These are phyloP conservation scores for Araneus ventricosus DNA, from an alignment of 1,140 invertebrate genomes.

Conservation along the genomic window DNA sequence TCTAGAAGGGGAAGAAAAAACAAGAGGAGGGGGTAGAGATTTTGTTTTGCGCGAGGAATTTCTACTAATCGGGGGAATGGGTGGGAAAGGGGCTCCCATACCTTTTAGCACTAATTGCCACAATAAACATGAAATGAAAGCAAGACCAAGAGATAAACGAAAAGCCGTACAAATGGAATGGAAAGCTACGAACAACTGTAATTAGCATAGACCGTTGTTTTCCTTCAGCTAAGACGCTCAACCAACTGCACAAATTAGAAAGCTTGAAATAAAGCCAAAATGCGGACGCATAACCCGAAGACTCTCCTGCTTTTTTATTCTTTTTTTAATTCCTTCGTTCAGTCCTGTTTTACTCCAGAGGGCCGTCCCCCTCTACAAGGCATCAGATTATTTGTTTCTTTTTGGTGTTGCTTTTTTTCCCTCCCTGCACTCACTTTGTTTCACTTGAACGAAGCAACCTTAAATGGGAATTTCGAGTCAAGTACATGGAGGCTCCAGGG, in stretches of 20 bases:
- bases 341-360: constrained; percentile 71
- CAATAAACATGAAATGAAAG: constrained; percentile 75
- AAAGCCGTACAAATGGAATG: constrained; percentile 72
- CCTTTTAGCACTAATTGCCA: constrained; percentile 75
- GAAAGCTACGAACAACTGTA: constrained; percentile 73
- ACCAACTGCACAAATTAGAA: constrained; percentile 74
- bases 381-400: constrained; percentile 62
- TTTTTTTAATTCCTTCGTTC: constrained; percentile 72
- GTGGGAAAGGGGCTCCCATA: constrained; percentile 60
- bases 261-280: constrained; percentile 75
- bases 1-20: constrained; percentile 54
- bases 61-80: constrained; percentile 72
- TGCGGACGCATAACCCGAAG: constrained; percentile 69
- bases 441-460: constrained; percentile 65
- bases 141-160: constrained; percentile 74
- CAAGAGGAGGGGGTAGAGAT: constrained; percentile 52
- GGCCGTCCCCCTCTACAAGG: neutral
- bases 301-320: neutral
- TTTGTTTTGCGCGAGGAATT: constrained; percentile 71
- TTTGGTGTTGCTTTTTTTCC: constrained; percentile 29
- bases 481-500: constrained; percentile 64
- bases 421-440: constrained; percentile 71
- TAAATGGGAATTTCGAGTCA: constrained; percentile 74
- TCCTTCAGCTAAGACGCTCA: constrained; percentile 72
- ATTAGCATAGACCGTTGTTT: constrained; percentile 75